A percentile compares a stretch with the other conserved stretches of the same genome.
These are phyloP conservation scores for Chironomus tentans DNA, from an alignment of 2,888 invertebrate genomes.

Conservation along the genomic window DNA sequence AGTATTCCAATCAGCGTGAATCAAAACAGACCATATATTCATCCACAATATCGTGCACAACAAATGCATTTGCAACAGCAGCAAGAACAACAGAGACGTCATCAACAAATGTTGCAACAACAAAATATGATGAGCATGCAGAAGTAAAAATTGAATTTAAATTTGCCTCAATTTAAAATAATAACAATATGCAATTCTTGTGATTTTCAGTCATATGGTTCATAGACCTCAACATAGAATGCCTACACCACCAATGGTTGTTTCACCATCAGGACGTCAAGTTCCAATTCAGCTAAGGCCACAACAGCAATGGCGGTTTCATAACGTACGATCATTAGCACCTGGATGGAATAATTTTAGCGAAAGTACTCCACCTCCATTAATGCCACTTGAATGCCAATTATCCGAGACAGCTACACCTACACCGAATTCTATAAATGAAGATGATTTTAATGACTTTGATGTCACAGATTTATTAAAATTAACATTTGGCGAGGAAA, in stretches of 20 bases:
- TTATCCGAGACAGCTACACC: neutral
- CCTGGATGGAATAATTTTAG: neutral
- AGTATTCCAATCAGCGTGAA: too few species aligned
- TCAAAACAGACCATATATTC: too few species aligned
- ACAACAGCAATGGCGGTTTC: neutral
- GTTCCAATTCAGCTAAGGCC: neutral
- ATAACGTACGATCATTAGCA: neutral
- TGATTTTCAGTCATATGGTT: too few species aligned
- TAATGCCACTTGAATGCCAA: neutral
- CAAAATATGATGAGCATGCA: neutral
- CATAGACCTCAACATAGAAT: too few species aligned
- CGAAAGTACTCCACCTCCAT: neutral
- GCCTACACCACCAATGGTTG: too few species aligned
- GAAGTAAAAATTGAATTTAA: too few species aligned
- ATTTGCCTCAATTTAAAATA: too few species aligned
- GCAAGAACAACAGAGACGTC: neutral
- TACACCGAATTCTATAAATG: neutral
- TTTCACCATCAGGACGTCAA: too few species aligned
- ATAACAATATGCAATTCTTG: too few species aligned
- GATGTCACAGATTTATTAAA: neutral
- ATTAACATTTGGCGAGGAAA: neutral
- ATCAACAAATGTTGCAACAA: neutral
- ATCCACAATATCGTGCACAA: neutral
- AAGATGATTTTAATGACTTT: neutral
- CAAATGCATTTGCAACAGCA: neutral